Conservation (phyloP, 1,140 invertebrate species). For the Aporrectodea caliginosa region DNA sequence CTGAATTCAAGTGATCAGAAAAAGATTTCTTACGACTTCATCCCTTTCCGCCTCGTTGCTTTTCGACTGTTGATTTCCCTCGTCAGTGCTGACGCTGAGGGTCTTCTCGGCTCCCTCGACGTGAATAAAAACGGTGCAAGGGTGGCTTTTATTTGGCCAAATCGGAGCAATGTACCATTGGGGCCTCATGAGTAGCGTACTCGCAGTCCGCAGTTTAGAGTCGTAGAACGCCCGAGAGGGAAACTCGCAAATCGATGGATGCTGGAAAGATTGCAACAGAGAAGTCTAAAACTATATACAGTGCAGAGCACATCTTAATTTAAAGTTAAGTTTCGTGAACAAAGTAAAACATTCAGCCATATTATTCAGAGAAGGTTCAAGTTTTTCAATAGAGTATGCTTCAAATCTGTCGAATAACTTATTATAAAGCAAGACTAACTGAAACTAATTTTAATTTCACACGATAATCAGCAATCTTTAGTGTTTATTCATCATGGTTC, state of each 20-base stretch:
- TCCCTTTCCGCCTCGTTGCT: slow-evolving; percentile 42
- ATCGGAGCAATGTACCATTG: slow-evolving; percentile 30
- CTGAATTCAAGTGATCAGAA: no score
- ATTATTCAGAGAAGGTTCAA: no score
- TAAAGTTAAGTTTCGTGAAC: no score
- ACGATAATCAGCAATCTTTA: no score
- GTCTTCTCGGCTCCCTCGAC: slow-evolving; percentile 43
- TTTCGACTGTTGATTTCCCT: slow-evolving; percentile 45
- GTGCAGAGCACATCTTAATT: no score
- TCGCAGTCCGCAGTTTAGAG: slow-evolving; percentile 34
- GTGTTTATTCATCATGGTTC: no score
- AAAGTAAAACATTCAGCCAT: no score
- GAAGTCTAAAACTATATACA: no score
- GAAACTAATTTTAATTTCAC: no score
- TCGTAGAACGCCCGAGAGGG: slow-evolving; percentile 45
- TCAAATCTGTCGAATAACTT: no score
- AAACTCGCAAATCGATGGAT: slow-evolving; percentile 43
- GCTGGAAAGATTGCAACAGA: slow-evolving; percentile 39
- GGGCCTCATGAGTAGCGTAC: slow-evolving; percentile 25
- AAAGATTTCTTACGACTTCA: slow-evolving; percentile 38
- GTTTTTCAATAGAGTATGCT: no score
- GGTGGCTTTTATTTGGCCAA: slow-evolving; percentile 23
- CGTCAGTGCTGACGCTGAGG: slow-evolving; percentile 42
- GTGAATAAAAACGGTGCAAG: slow-evolving; percentile 39
- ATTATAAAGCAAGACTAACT: no score